Evolutionary conservation across 2,113 vertebrate species (phyloP), one percentile per base, ranked within the genome.

Genomic region (Apus apus): DNA sequence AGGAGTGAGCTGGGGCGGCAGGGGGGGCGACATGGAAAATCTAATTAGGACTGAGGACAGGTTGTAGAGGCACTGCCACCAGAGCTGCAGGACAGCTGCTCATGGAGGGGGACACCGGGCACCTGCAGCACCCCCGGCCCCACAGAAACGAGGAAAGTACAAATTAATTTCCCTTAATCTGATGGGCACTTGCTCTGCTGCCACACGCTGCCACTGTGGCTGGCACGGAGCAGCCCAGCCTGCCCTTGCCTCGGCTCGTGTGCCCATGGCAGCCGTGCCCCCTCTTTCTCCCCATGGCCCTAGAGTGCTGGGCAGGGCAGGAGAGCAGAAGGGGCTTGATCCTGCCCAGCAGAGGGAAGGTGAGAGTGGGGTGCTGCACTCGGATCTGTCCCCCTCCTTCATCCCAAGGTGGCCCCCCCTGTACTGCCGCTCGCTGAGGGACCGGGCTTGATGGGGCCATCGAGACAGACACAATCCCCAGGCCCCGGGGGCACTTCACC

Each of bases 11-110:
- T 70, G 75, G 32, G 5, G 29, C 43, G 66, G 65, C 79, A 27
- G 5, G 29, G 30, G 4, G 85, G 10, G 30, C 0, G 2, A 57
- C 0, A 1, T 50, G 67, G 73, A 45, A 85, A 81, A 93, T 57
- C 38, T 87, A 87, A 92, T 84, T 78, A 81, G 64, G 89, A 94
- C 78, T 75, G 91, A 90, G 88, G 73, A 67, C 74, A 92, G 84
- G 80, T 77, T 82, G 94, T 46, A 56, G 89, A 79, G 79, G 88
- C 3, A 1, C 46, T 78, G 82, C 32, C 80, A 81, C 0, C 6
- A 53, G 87, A 3, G 1, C 80, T 56, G 93, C 5, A 1, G 87
- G 84, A 76, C 85, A 80, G 79, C 83, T 60, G 51, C 92, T 34
- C 7, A 0, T 7, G 6, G 54, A 83, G 60, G 72, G 91, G 90